A percentile compares a stretch with the other conserved stretches of the same genome.
Conservation (phyloP, 2,797 vertebrate species). For the Novumbra hubbsi region DNA sequence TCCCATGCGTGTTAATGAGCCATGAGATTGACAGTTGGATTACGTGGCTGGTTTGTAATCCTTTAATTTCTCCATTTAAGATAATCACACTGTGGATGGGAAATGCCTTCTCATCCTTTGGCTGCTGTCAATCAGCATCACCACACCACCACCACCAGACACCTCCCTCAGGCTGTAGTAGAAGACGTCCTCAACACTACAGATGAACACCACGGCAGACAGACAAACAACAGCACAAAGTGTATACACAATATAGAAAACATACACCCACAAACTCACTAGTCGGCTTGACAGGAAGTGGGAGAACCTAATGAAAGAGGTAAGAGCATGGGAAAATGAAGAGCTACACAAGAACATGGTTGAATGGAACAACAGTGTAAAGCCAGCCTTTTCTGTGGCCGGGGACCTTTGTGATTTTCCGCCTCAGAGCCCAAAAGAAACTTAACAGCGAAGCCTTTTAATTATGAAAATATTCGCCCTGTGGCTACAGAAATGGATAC, state of each 20-base stretch:
- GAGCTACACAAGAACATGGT: slow-evolving; percentile 7
- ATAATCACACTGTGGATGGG: slow-evolving; percentile 70
- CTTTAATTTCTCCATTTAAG: slow-evolving; percentile 81
- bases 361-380: slow-evolving; percentile 55
- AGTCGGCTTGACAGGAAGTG: not conserved
- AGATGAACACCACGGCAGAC: not conserved
- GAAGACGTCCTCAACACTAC: not conserved
- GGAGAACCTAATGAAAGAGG: not conserved
- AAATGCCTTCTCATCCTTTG: slow-evolving; percentile 32
- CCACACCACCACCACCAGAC: not conserved
- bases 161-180: not conserved
- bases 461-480: slow-evolving; percentile 58
- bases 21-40: slow-evolving; percentile 72
- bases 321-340: slow-evolving; percentile 2
- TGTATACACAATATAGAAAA: not conserved
- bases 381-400: slow-evolving; percentile 33
- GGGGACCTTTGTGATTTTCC: slow-evolving; percentile 57
- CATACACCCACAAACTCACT: slow-evolving; percentile 30
- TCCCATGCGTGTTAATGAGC: slow-evolving; percentile 71
- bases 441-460: slow-evolving; percentile 61
- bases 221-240: not conserved
- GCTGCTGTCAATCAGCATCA: slow-evolving; percentile 31
- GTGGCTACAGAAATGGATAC: slow-evolving; percentile 45
- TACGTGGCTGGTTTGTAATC: slow-evolving; percentile 69
- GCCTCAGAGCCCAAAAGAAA: slow-evolving; percentile 62